Evolutionary conservation across 1,140 invertebrate genomes (phyloP), one percentile per base, ranked within the genome.

Genomic region (Adelges cooleyi): DNA sequence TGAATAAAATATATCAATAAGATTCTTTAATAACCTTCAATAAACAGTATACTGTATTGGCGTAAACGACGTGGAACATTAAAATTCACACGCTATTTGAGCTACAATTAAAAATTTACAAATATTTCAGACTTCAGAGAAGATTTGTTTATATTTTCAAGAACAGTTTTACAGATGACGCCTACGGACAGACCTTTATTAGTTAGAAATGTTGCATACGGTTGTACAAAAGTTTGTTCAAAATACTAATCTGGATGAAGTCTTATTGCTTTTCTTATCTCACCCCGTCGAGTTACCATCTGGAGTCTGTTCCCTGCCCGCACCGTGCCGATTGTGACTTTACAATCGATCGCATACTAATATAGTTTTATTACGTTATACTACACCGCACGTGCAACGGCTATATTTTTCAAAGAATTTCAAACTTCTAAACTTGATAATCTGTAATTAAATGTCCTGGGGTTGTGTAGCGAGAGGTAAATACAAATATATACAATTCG

Each of bases 161-260:
- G n/a, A 17, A 25, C 22, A 20, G 23, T 29, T 42, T 1, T 46
- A 15, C 56, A 62, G 56, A 62, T 62, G 56, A 48, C 56, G 56
- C 56, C 42, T 29, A 48, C 42, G 56, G 42, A 62, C 42, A 62
- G 56, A 11, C 56, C 27, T 48, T 20, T 46, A 46, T 22, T 25
- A 33, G 25, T 48, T 20, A 13, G 56, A 13, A 62, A 62, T 33
- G 11, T 6, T 62, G n/a, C n/a, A n/a, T 33, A 17, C 46, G 44
- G 27, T 25, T 42, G 5, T 10, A 22, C 56, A 62, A 62, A 59
- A 62, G 56, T 62, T 62, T 62, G 56, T 29, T 62, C 42, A n/a
- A 62, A 62, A 62, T 48, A 46, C 56, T 62, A 62, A 62, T 62
- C 54, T 62, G 42, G 46, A 62, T 62, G 33, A 62, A 48, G 56